These are phyloP conservation scores for Mesorhabditis spiculigera DNA, from an alignment of 2,888 invertebrate species.

Conservation along the genomic window DNA sequence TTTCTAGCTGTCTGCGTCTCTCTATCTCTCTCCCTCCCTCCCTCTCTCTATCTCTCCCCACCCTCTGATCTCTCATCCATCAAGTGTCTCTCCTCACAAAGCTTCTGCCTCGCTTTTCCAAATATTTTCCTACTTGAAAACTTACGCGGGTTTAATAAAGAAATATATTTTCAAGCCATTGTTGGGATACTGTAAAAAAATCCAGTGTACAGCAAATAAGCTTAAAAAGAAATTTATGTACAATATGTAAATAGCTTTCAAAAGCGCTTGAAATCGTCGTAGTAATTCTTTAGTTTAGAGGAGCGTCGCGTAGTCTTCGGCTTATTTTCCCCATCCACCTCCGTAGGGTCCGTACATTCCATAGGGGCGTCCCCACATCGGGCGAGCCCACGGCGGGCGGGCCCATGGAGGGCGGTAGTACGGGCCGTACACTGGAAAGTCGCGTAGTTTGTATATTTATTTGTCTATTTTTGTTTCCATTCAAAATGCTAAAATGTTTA, in stretches of 20 bases:
- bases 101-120: neutral
- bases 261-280: too few relatives aligned
- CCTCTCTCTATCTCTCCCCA: neutral
- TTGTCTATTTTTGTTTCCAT: too few relatives aligned
- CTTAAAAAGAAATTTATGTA: too few relatives aligned
- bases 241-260: too few relatives aligned
- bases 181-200: too few relatives aligned
- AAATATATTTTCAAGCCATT: too few relatives aligned
- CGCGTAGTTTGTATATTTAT: too few relatives aligned
- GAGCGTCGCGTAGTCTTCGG: neutral
- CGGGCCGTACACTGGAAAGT: neutral
- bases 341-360: neutral
- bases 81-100: neutral
- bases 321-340: neutral
- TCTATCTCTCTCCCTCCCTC: neutral
- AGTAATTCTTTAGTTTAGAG: too few relatives aligned
- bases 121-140: too few relatives aligned
- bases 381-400: neutral
- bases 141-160: too few relatives aligned
- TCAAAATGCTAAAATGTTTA: too few relatives aligned
- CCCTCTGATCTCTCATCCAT: neutral
- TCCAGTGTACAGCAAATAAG: too few relatives aligned
- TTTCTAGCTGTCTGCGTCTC: neutral
- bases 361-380: constrained; percentile 1
- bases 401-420: neutral